Percentiles rank a stretch among this genome's conserved stretches.
These are phyloP conservation scores for Coreius guichenoti DNA, from an alignment of 2,797 vertebrate genomes.

Conservation along the genomic window DNA sequence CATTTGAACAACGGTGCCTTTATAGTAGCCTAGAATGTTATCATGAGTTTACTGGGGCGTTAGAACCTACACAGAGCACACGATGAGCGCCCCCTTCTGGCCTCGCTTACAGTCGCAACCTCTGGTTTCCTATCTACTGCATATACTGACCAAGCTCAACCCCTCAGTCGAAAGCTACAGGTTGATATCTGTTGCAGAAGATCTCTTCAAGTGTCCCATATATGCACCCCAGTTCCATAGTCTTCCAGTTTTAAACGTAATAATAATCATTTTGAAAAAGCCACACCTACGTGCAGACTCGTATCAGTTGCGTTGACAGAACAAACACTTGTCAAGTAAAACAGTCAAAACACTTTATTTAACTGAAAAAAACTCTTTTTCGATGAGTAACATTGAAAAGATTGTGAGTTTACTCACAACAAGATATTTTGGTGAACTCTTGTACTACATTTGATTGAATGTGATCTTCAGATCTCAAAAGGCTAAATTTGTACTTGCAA, in stretches of 20 bases:
- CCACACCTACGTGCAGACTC: too few relatives aligned
- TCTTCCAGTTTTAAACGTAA: background rate
- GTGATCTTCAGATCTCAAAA: too few relatives aligned
- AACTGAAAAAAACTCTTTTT: too few relatives aligned
- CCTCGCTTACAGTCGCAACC: background rate
- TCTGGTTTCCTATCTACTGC: background rate
- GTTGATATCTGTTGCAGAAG: background rate
- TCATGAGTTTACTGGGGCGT: background rate
- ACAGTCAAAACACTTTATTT: too few relatives aligned
- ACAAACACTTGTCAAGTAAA: too few relatives aligned
- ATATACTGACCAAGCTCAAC: background rate
- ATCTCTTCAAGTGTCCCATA: background rate
- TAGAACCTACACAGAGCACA: background rate
- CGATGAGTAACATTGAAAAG: too few relatives aligned
- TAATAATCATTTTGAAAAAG: too few relatives aligned
- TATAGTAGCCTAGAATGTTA: background rate
- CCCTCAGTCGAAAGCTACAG: slow-evolving; percentile 2
- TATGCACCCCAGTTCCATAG: background rate
- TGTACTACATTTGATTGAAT: too few relatives aligned
- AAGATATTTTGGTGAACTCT: too few relatives aligned
- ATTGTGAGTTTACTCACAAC: too few relatives aligned
- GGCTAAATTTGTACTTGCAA: too few relatives aligned
- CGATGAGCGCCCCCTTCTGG: slow-evolving; percentile 12
- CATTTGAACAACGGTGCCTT: background rate
- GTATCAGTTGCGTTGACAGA: too few relatives aligned